Conservation (phyloP, 2,888 invertebrate species). For the Charanyca ferruginea region DNA sequence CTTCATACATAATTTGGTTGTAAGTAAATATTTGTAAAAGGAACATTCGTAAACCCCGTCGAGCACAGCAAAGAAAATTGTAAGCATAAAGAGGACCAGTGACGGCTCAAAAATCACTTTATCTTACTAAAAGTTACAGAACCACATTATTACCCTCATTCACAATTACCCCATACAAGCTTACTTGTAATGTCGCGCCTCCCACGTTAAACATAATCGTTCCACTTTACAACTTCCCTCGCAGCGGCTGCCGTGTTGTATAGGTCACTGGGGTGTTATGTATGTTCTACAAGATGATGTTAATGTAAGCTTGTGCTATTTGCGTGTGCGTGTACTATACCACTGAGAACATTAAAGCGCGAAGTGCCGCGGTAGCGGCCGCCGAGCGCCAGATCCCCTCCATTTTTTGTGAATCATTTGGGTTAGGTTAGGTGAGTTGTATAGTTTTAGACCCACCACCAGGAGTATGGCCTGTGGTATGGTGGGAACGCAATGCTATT, state of each 20-base stretch:
- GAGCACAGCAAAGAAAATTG: too few relatives aligned
- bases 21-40: too few relatives aligned
- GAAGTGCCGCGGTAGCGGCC: too few relatives aligned
- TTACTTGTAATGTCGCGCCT: conserved; percentile 7
- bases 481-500: too few relatives aligned
- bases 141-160: neutral
- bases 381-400: too few relatives aligned
- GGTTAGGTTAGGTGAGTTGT: too few relatives aligned
- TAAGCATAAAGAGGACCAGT: too few relatives aligned
- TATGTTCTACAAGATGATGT: neutral
- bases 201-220: conserved; percentile 21
- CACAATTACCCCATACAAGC: conserved; percentile 6
- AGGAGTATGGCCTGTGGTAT: too few relatives aligned
- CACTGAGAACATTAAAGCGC: neutral
- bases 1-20: too few relatives aligned
- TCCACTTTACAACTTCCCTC: conserved; percentile 24
- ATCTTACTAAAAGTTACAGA: neutral
- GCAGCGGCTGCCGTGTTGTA: neutral
- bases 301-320: neutral
- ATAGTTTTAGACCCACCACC: too few relatives aligned
- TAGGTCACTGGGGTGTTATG: conserved; percentile 8
- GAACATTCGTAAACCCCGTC: too few relatives aligned
- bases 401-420: too few relatives aligned
- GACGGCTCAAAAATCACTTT: neutral
- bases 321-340: neutral